Evolutionary conservation across 2,888 invertebrate species (phyloP), one percentile per base, ranked within the genome.

Genomic region (Nycteola revayana): DNA sequence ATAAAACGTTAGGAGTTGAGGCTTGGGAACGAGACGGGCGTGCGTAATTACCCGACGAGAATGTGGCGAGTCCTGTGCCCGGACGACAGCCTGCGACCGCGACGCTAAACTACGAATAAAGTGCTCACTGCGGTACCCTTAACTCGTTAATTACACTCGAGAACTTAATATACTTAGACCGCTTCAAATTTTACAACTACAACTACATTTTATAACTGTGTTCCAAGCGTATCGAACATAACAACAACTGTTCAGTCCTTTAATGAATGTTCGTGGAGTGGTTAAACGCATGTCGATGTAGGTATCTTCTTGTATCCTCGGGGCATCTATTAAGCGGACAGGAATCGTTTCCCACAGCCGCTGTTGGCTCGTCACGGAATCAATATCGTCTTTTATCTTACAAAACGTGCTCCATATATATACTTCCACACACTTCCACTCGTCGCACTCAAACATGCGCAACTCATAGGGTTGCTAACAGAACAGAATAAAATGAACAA

Each of bases 351-450:
- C 87, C 82, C 87, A 87, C 85, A 83, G 83, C 75, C 75, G 79
- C 73, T 68, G 75, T 69, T 75, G 66, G 66, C 76, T 78, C 85
- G 85, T 84, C 84, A 87, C 86, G 86, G 81, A 87, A 87, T 87
- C 87, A 86, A 87, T 87, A 87, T 83, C 79, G 77, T 75, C 84
- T 87, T 85, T 86, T 88, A 87, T 87, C 83, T 87, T 80, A 78
- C 72, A 74, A 80, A 80, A 82, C 85, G 83, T 83, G 84, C 78
- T 78, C 73, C 70, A 80, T 75, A 83, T 79, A 78, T 73, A 69
- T 68, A 64, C 65, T 66, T 52, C 41, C 42, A 31, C 43, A 36
- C 57, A 49, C 28, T 2, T 5, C 3, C 4, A 21, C 7, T 44
- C 39, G 47, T 47, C 42, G 47, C 59, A 54, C 62, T 50, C 61